Evolutionary conservation across 2,113 vertebrate species (phyloP), one percentile per base, ranked within the genome.

Genomic region (Lepisosteus oculatus): DNA sequence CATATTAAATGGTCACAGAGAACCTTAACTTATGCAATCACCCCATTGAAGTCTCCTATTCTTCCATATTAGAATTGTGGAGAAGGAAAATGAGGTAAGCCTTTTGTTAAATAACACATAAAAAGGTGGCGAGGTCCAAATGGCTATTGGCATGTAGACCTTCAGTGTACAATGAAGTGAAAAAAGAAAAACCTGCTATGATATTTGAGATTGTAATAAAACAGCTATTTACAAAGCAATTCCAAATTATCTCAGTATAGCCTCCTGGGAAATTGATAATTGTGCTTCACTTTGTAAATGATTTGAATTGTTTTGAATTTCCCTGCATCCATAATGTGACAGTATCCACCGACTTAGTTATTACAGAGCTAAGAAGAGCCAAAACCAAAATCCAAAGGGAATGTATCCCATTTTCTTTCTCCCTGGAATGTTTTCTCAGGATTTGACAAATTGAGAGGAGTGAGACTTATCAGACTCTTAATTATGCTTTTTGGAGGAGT

Each of bases 391-490:
- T 5, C 15, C 56, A 17, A 54, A 17, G 54, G 45, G 43, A 9
- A 43, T 65, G 42, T 17, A 61, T 12, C 1, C 29, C 14, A 12
- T 15, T 59, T 68, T 67, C 17, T 73, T 68, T 59, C 15, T 67
- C 43, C 17, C n/a, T 70, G 70, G 62, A 79, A 73, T 79, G 72
- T 75, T 75, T 67, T 71, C 57, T 72, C 7, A 73, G 43, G 41
- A 66, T 63, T 67, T 72, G 74, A 73, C 77, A 64, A 72, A 82
- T 69, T 55, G 6, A 65, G 65, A 69, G 73, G 61, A 65, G 17
- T 47, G 72, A 41, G 68, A 82, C 83, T 77, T 72, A 77, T 84
- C 67, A 76, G 76, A 72, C 70, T 74, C 61, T 55, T 71, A 71
- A 80, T 68, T 70, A 59, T 41, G 55, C 65, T 73, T 72, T 56